These are phyloP conservation scores for Agrilus cyanescens DNA, from an alignment of 2,888 invertebrate genomes.

Conservation along the genomic window DNA sequence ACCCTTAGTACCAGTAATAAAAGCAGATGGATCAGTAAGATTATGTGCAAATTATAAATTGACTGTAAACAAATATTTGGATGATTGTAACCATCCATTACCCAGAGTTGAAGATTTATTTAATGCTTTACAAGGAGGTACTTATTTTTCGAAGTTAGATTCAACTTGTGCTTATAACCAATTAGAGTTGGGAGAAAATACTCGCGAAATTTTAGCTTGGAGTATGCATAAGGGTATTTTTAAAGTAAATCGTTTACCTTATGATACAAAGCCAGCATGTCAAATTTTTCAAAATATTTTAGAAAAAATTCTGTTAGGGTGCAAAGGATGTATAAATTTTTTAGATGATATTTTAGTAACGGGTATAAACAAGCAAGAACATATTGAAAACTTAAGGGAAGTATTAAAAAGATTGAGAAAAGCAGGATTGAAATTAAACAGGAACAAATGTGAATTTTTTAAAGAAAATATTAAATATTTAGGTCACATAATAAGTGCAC, in stretches of 20 bases:
- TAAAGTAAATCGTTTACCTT: constrained; percentile 26
- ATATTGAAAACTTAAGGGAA: constrained; percentile 12
- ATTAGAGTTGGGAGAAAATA: constrained; percentile 6
- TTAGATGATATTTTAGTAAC: constrained; percentile 19
- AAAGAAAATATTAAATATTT: constrained; percentile 20
- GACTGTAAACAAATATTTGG: constrained; percentile 1
- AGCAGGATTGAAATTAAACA: constrained; percentile 17
- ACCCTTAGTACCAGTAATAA: constrained; percentile 14
- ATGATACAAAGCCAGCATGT: constrained; percentile 25
- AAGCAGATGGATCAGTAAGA: constrained; percentile 10
- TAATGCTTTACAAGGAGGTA: constrained; percentile 10
- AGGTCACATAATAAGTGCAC: constrained; percentile 16
- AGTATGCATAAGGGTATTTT: constrained; percentile 21
- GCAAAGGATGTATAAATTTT: constrained; percentile 7
- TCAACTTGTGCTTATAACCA: constrained; percentile 11
- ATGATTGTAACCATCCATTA: constrained; percentile 8
- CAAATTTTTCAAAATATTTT: constrained; percentile 26
- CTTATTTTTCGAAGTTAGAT: constrained; percentile 9
- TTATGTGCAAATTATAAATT: constrained; percentile 16
- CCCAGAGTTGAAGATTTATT: constrained; percentile 11
- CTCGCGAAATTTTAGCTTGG: constrained; percentile 6
- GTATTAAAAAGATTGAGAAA: constrained; percentile 16
- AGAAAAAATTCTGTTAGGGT: constrained; percentile 10
- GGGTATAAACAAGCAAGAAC: constrained; percentile 14
- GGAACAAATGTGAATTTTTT: constrained; percentile 23